These are phyloP conservation scores for Drosophila borealis DNA, from an alignment of 2,888 invertebrate species.

Conservation along the genomic window DNA sequence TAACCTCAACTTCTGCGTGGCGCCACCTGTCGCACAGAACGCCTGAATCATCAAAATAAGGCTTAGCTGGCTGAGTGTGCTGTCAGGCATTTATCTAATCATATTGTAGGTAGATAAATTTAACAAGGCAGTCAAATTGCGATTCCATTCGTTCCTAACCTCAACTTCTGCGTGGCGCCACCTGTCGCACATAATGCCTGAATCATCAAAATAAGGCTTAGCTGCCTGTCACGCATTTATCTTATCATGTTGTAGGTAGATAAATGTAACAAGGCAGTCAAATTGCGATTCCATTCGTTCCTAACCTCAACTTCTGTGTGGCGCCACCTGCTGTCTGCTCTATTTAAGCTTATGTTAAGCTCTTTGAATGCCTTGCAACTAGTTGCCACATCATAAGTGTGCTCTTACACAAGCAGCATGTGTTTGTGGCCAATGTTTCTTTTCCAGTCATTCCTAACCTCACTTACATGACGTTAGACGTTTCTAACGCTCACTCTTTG, in stretches of 20 bases:
- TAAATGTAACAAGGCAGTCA: too few relatives aligned
- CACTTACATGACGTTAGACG: background rate
- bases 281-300: constrained; percentile 7
- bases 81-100: too few relatives aligned
- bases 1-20: background rate
- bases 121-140: background rate
- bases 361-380: background rate
- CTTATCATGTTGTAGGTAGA: background rate
- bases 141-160: background rate
- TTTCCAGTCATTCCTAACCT: constrained; percentile 14
- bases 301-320: background rate
- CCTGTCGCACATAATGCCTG: background rate
- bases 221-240: background rate
- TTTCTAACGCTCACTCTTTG: background rate
- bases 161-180: background rate
- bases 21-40: background rate
- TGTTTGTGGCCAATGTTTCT: background rate
- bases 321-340: constrained; percentile 3
- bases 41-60: background rate
- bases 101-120: too few relatives aligned
- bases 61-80: too few relatives aligned
- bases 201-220: background rate
- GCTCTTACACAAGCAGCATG: too few relatives aligned
- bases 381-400: too few relatives aligned
- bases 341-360: background rate